phyloP scores from a whole-genome alignment of 2,888 invertebrate genomes.

The Hyposoter didymator region DNA sequence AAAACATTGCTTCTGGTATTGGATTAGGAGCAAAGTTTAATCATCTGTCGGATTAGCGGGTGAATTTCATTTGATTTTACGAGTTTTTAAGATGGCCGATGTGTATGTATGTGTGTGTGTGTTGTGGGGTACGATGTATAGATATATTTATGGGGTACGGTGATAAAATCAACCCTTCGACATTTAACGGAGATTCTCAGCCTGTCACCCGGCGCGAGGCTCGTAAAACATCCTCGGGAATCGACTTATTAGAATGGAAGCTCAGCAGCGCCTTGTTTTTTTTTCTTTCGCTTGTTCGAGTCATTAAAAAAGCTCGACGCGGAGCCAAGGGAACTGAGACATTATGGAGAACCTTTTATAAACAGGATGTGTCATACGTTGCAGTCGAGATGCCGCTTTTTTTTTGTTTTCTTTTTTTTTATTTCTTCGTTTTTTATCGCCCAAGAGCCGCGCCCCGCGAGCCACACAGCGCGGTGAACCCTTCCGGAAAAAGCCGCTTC shows the following conservation, averaged over 20 bases:
- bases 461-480: slow-evolving; percentile 74
- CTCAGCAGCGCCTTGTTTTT: slow-evolving; percentile 16
- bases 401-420: not conserved
- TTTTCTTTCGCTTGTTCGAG: slow-evolving; percentile 12
- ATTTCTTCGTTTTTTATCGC: slow-evolving; percentile 8
- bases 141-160: slow-evolving; percentile 50
- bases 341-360: slow-evolving; percentile 34
- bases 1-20: slow-evolving; percentile 32
- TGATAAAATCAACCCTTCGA: slow-evolving; percentile 73
- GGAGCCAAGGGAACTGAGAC: slow-evolving; percentile 21
- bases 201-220: not conserved
- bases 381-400: not conserved
- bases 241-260: slow-evolving; percentile 40
- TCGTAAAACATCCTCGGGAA: slow-evolving; percentile 18
- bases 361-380: slow-evolving; percentile 51
- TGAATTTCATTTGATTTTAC: slow-evolving; percentile 83
- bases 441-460: slow-evolving; percentile 34
- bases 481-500: slow-evolving; percentile 84
- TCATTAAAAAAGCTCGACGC: slow-evolving; percentile 38
- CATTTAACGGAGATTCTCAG: slow-evolving; percentile 57
- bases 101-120: slow-evolving; percentile 59
- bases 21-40: slow-evolving; percentile 76
- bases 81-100: slow-evolving; percentile 79
- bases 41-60: slow-evolving; percentile 80
- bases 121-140: not conserved